These are phyloP conservation scores for Nematostella vectensis DNA, from an alignment of 92 coral and sea anemone species.

Conservation along the genomic window DNA sequence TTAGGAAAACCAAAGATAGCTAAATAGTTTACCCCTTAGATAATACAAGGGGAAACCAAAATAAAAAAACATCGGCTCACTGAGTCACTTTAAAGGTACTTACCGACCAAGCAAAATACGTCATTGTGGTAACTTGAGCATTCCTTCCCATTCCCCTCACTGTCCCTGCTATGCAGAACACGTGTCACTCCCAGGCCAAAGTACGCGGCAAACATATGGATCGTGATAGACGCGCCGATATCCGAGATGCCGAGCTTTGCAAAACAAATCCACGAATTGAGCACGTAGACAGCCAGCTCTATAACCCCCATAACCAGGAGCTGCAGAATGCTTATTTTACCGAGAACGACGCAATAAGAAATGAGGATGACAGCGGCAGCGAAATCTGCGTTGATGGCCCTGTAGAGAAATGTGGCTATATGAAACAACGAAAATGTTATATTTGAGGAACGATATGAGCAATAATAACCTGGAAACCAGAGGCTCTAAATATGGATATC, in stretches of 20 bases:
- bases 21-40: too few species aligned
- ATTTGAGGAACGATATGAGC: too few species aligned
- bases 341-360: constrained; percentile 81
- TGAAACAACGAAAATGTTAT: too few species aligned
- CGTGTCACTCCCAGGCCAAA: constrained; percentile 74
- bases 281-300: constrained; percentile 62
- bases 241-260: constrained; percentile 65
- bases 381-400: constrained; percentile 76
- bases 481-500: too few species aligned
- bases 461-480: too few species aligned
- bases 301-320: constrained; percentile 55
- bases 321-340: constrained; percentile 81
- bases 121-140: constrained; percentile 78
- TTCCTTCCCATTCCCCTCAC: constrained; percentile 83
- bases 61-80: too few species aligned
- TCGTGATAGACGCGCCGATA: constrained; percentile 66
- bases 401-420: constrained; percentile 10
- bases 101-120: constrained; percentile 73
- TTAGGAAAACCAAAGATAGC: too few species aligned
- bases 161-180: constrained; percentile 46
- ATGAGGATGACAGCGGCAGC: constrained; percentile 64
- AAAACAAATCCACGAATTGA: constrained; percentile 54
- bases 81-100: too few species aligned
- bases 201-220: constrained; percentile 77
- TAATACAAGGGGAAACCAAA: too few species aligned